These are phyloP conservation scores for Actinia tenebrosa DNA, from an alignment of 64 coral and sea anemone genomes.

Conservation along the genomic window DNA sequence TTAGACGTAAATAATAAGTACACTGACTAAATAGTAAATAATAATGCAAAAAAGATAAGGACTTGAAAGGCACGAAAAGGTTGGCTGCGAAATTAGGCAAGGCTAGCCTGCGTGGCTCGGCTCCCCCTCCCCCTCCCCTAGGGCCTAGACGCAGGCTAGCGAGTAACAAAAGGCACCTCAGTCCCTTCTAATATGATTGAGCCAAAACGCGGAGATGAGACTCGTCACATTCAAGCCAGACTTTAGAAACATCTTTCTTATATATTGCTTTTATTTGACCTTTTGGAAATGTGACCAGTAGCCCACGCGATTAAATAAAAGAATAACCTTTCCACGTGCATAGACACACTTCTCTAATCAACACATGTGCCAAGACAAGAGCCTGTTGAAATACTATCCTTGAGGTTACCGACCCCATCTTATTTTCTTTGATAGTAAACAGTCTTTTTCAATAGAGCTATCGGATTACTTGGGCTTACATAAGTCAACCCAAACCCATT, in stretches of 20 bases:
- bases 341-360: slow-evolving; percentile 1
- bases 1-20: no score
- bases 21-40: no score
- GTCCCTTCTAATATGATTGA: no score
- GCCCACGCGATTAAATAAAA: slow-evolving; percentile 5
- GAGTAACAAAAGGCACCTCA: no score
- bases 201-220: no score
- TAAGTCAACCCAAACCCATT: background rate
- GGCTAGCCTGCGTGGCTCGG: no score
- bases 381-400: background rate
- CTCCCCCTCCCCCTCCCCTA: no score
- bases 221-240: background rate
- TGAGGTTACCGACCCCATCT: background rate
- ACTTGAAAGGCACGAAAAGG: no score
- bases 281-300: background rate
- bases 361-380: slow-evolving; percentile 7
- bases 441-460: background rate
- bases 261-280: background rate
- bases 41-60: no score
- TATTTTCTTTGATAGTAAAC: slow-evolving; percentile 6
- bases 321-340: background rate
- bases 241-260: background rate
- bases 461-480: background rate
- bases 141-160: no score
- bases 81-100: no score